Base-by-base conservation (phyloP, 2,888 invertebrate species). In the Parnassius glacialis region DNA sequence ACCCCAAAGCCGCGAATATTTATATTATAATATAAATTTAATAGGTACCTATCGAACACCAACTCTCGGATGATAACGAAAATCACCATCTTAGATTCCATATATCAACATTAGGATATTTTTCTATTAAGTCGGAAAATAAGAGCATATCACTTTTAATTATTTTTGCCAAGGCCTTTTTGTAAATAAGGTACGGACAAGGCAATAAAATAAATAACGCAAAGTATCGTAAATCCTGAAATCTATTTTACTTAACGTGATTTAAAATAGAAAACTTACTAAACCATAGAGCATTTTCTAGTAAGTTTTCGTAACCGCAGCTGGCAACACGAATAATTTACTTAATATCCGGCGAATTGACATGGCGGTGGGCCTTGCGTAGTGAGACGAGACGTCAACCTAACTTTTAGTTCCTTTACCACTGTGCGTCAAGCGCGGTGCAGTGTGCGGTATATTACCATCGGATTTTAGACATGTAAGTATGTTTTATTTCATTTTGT, bases 381-480 rank as follows among this genome's bases (percentile, higher is more conserved):
- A 78, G 82, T 65, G 75, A 66, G 69, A 34, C 34, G 2, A 34
- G 34, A 34, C 5, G 34, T 34, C 34, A 34, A 34, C 5, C 2
- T 20, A 20, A 20, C 20, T 5, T 66, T 69, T 76, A 77, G 78
- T 84, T 85, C 87, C 87, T 90, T 86, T 86, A 83, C 64, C 87
- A 87, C 89, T 89, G 89, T 89, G 88, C 84, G 81, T 81, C 82
- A 81, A 79, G 83, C 76, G 86, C 86, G 84, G 89, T 84, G 89
- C 78, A 83, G 90, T 84, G 86, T 85, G 81, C 83, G 71, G 73
- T 77, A 74, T 75, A 79, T 78, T 84, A 81, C 79, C 74, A 84
- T 83, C 80, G 86, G 85, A 85, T 84, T 79, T 82, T 79, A 89
- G 78, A 88, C 86, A 90, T 88, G 90, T 90, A 86, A 89, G 90